phyloP scores from a whole-genome alignment of 2,888 invertebrate species.

The Criorhina ranunculi region DNA sequence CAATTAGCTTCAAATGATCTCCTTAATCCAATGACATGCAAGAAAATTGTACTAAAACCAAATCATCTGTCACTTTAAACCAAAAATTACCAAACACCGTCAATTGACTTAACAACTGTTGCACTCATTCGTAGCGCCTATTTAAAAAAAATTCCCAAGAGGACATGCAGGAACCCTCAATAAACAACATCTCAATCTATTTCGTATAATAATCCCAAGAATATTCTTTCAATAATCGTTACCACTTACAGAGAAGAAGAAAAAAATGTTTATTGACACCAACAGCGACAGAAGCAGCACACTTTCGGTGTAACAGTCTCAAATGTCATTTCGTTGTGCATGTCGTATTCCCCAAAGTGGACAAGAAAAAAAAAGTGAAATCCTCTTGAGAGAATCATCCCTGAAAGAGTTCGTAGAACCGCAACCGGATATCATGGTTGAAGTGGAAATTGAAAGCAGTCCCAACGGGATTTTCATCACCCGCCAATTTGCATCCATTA shows the following conservation, averaged over 20 bases:
- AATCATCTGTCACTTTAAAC: slow-evolving; percentile 2
- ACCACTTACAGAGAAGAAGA: slow-evolving; percentile 45
- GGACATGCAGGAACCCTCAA: neutral
- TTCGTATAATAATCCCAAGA: slow-evolving; percentile 40
- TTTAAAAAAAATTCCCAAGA: slow-evolving; percentile 34
- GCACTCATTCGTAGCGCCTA: slow-evolving; percentile 14
- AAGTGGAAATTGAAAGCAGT: slow-evolving; percentile 48
- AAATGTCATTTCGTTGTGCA: slow-evolving; percentile 51
- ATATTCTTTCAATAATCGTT: slow-evolving; percentile 55
- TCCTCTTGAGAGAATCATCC: slow-evolving; percentile 46
- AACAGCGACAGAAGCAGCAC: slow-evolving; percentile 61
- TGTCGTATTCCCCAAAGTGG: slow-evolving; percentile 67
- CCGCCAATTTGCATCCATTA: slow-evolving; percentile 73
- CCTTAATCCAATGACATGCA: no score
- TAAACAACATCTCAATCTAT: slow-evolving; percentile 41
- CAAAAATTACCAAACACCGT: slow-evolving; percentile 2
- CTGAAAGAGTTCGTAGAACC: slow-evolving; percentile 46
- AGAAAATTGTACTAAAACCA: neutral
- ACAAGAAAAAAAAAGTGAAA: slow-evolving; percentile 39
- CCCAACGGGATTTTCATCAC: slow-evolving; percentile 70
- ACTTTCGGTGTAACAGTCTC: slow-evolving; percentile 60
- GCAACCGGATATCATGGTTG: slow-evolving; percentile 72
- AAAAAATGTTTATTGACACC: slow-evolving; percentile 70
- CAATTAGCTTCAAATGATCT: no score
- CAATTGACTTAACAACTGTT: slow-evolving; percentile 49